These are phyloP conservation scores for Takifugu bimaculatus DNA, from an alignment of 2,113 vertebrate genomes.

Conservation along the genomic window DNA sequence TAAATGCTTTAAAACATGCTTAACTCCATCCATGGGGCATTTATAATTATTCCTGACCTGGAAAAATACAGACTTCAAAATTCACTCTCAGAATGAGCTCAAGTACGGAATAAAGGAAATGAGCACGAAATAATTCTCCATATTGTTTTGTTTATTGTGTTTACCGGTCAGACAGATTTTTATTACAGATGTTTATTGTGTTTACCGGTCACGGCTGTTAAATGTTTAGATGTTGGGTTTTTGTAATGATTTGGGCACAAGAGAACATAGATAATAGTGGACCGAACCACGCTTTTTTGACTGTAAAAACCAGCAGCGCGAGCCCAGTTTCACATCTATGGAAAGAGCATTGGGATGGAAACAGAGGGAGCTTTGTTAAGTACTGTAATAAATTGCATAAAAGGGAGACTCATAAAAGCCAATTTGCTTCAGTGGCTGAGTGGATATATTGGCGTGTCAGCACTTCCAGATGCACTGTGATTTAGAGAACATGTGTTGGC, in stretches of 20 bases:
- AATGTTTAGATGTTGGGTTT: no score
- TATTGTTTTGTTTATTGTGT: no score
- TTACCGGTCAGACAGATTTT: no score
- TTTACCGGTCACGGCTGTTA: no score
- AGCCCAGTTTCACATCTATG: constrained; percentile 41
- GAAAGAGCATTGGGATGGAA: constrained; percentile 51
- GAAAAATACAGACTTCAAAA: no score
- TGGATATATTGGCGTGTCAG: constrained; percentile 59
- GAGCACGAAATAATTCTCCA: no score
- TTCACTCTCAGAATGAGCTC: no score
- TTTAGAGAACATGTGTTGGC: constrained; percentile 44
- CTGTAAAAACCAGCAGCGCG: constrained; percentile 10
- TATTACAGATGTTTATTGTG: no score
- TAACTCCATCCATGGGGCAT: no score
- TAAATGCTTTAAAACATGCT: no score
- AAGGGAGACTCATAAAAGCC: constrained; percentile 67
- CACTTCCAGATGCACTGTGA: constrained; percentile 47
- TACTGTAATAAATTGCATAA: constrained; percentile 58
- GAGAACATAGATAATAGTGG: background rate
- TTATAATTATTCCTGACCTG: no score
- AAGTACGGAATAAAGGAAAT: no score
- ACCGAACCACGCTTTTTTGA: background rate
- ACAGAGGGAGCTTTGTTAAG: constrained; percentile 69
- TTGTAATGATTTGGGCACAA: background rate
- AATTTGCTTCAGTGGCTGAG: constrained; percentile 59